These are phyloP conservation scores for Pteria penguin DNA, from an alignment of 2,888 invertebrate species.

Conservation along the genomic window DNA sequence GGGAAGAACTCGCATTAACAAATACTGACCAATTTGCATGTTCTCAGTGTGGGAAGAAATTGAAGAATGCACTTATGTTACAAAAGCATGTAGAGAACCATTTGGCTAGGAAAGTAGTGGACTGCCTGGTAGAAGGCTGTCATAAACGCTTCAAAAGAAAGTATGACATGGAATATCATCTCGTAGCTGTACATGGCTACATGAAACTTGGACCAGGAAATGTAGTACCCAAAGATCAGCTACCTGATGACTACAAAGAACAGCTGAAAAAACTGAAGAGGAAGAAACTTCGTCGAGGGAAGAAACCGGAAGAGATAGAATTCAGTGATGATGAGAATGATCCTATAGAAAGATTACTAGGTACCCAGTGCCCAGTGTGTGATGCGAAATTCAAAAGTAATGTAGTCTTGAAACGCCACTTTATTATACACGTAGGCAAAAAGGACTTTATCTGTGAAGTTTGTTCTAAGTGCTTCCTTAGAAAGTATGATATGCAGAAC, in stretches of 20 bases:
- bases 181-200: constrained; percentile 18
- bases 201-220: constrained; percentile 22
- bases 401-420: constrained; percentile 19
- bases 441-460: constrained; percentile 27
- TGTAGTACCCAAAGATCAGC: constrained; percentile 7
- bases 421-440: constrained; percentile 20
- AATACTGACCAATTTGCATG: background rate
- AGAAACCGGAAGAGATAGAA: background rate
- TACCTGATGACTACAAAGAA: background rate
- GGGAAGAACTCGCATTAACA: background rate
- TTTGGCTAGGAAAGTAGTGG: background rate
- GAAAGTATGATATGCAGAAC: constrained; percentile 31
- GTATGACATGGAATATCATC: constrained; percentile 24
- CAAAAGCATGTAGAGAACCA: constrained; percentile 18
- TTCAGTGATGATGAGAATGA: background rate
- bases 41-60: background rate
- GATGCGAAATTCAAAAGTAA: constrained; percentile 17
- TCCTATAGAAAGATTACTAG: constrained; percentile 10
- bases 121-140: constrained; percentile 5
- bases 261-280: constrained; percentile 9
- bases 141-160: constrained; percentile 11
- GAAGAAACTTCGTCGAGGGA: constrained; percentile 11
- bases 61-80: constrained; percentile 25
- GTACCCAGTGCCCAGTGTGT: constrained; percentile 19
- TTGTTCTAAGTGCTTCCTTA: constrained; percentile 22